These are phyloP conservation scores for Spatulosminthurus flaviceps DNA, from an alignment of 2,888 invertebrate genomes.

Conservation along the genomic window DNA sequence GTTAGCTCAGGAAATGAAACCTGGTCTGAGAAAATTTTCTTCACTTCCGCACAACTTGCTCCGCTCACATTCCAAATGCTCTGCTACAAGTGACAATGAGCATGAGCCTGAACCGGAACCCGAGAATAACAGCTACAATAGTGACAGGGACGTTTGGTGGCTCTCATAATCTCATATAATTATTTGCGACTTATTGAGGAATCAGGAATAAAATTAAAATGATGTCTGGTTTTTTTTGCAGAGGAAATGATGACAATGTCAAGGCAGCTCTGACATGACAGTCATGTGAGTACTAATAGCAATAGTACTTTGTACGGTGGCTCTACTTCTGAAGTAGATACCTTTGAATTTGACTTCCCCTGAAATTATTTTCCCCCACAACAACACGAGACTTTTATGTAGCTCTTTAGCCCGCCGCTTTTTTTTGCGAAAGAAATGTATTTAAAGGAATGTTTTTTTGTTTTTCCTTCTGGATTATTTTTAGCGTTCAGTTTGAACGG, in stretches of 20 bases:
- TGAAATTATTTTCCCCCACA: too few species aligned
- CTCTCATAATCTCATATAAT: neutral
- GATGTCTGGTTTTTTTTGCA: too few species aligned
- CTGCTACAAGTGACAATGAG: slow-evolving; percentile 37
- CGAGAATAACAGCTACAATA: slow-evolving; percentile 40
- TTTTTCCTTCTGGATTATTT: too few species aligned
- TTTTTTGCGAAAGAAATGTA: neutral
- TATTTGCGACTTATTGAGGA: neutral
- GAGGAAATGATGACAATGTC: slow-evolving; percentile 1
- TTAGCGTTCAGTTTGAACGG: neutral
- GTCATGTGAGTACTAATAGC: slow-evolving; percentile 40
- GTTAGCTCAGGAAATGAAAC: slow-evolving; percentile 54
- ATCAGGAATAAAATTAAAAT: neutral
- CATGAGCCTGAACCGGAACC: slow-evolving; percentile 26
- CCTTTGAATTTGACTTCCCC: slow-evolving; percentile 45
- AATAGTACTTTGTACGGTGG: slow-evolving; percentile 37
- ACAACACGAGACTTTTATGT: neutral
- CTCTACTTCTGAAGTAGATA: slow-evolving; percentile 44
- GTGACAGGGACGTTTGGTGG: neutral
- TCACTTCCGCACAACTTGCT: slow-evolving; percentile 45
- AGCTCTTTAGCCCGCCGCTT: neutral
- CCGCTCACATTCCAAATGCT: slow-evolving; percentile 44
- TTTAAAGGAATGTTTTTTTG: neutral
- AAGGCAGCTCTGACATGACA: slow-evolving; percentile 43
- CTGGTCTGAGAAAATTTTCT: slow-evolving; percentile 45